These are phyloP conservation scores for Garrulus glandarius DNA, from an alignment of 2,797 vertebrate genomes.

Conservation along the genomic window DNA sequence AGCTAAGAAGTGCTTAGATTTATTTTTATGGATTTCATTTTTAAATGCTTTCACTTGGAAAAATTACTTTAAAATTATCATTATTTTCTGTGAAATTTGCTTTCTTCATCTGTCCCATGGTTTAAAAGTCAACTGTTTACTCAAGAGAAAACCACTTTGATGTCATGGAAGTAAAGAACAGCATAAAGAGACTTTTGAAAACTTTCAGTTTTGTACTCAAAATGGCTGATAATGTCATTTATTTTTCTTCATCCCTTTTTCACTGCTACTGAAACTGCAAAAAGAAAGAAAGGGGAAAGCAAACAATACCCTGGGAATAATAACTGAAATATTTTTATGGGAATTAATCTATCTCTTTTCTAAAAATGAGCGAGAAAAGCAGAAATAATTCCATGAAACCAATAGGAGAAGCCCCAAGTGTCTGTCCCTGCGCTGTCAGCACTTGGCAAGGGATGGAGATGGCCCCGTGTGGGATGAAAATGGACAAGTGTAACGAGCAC, in stretches of 20 bases:
- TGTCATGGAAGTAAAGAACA: not conserved
- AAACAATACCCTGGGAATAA: not conserved
- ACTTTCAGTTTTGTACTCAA: not conserved
- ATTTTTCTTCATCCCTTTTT: not conserved
- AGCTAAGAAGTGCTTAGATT: not conserved
- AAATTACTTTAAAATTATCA: not conserved
- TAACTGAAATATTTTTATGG: not conserved
- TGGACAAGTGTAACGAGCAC: rapidly evolving
- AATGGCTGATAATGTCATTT: not conserved
- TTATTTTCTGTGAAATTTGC: not conserved
- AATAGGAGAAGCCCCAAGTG: not conserved
- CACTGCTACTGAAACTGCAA: not conserved
- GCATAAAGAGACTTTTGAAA: not conserved
- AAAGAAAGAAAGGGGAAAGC: not conserved
- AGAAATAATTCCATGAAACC: not conserved
- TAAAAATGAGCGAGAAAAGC: not conserved
- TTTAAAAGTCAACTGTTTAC: not conserved
- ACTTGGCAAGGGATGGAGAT: not conserved
- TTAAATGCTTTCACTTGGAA: not conserved
- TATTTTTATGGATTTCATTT: not conserved
- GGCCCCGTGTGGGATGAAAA: rapidly evolving
- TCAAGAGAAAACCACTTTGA: not conserved
- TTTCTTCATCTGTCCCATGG: not conserved
- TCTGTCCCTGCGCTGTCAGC: not conserved
- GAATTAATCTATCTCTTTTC: not conserved